Evolutionary conservation across 2,113 vertebrate species (phyloP).

Genomic region (Vicugna pacos): DNA sequence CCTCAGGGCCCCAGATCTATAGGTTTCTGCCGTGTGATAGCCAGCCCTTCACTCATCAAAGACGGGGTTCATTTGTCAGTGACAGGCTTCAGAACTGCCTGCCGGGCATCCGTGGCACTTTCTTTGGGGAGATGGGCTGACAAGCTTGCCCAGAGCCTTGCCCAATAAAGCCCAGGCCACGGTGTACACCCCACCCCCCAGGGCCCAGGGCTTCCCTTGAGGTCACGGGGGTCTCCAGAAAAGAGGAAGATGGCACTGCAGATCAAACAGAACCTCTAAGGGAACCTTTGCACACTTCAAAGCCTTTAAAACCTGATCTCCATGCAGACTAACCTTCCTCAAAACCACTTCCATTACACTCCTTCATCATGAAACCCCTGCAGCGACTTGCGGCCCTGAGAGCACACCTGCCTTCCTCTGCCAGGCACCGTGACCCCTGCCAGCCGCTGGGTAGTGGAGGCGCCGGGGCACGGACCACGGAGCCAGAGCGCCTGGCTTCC

Average conservation of each 20-base stretch:
- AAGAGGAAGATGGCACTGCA: background rate
- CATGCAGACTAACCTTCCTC: background rate
- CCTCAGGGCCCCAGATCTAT: background rate
- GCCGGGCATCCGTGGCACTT: constrained; percentile 30
- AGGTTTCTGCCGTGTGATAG: constrained; percentile 22
- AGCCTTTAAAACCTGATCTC: background rate
- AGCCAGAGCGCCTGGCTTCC: background rate
- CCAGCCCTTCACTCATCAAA: constrained; percentile 37
- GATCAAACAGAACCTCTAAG: background rate
- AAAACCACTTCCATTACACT: background rate
- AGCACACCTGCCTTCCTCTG: background rate
- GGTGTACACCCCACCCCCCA: too few species aligned
- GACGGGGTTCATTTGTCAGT: constrained; percentile 7
- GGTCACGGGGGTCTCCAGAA: background rate
- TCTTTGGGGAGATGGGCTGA: background rate
- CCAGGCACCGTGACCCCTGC: background rate
- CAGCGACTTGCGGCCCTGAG: background rate
- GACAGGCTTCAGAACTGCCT: background rate
- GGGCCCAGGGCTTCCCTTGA: background rate
- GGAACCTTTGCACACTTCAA: background rate
- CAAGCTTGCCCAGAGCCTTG: background rate
- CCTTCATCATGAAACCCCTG: background rate
- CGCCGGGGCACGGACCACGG: fast-evolving
- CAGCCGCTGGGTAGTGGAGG: background rate
- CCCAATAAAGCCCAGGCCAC: background rate